Conservation (phyloP, 2,113 vertebrate species). For the Artemisiospiza belli region DNA sequence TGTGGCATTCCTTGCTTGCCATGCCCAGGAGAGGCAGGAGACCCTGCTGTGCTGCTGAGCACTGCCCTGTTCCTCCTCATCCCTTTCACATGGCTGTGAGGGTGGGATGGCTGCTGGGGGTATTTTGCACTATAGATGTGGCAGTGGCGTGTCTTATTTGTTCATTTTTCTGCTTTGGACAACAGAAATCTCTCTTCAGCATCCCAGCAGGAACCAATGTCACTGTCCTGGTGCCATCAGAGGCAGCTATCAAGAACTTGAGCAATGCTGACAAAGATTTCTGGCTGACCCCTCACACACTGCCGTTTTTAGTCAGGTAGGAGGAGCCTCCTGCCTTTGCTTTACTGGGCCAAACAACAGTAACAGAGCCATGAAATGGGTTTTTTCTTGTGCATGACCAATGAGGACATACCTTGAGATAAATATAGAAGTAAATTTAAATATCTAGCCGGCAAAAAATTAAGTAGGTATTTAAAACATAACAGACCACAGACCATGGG, state of each 20-base stretch:
- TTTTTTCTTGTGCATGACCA: background rate
- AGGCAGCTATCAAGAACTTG: conserved; percentile 72
- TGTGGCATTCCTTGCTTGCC: background rate
- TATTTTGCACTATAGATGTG: background rate
- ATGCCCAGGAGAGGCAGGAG: background rate
- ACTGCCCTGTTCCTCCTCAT: background rate
- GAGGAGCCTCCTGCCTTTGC: background rate
- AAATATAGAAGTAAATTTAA: background rate
- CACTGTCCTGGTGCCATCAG: conserved; percentile 84
- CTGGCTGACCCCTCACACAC: conserved; percentile 77
- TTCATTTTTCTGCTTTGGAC: conserved; percentile 55
- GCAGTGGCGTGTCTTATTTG: background rate
- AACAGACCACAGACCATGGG: background rate
- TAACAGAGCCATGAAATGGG: background rate
- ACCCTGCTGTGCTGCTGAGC: background rate
- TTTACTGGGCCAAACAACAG: background rate
- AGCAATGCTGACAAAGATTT: conserved; percentile 63
- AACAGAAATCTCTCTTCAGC: conserved; percentile 69
- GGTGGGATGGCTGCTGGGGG: background rate
- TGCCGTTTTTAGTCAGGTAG: conserved; percentile 84
- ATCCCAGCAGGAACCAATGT: conserved; percentile 75
- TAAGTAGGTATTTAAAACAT: background rate
- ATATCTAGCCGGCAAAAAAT: background rate
- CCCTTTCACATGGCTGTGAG: rapidly evolving
- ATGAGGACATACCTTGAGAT: background rate